phyloP scores from a whole-genome alignment of 64 coral and sea anemone genomes.

The Montipora capricornis region DNA sequence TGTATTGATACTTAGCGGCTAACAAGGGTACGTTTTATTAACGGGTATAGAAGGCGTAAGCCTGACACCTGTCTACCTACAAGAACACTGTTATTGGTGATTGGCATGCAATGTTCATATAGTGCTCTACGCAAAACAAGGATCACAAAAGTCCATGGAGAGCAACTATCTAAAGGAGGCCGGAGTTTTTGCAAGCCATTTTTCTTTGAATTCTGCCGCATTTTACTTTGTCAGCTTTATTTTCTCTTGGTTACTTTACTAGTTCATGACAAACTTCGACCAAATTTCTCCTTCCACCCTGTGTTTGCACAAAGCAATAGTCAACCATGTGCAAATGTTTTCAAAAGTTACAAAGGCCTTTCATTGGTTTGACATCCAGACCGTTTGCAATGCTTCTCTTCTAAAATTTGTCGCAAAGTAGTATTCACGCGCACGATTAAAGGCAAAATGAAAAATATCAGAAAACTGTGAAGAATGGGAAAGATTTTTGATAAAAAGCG shows the following conservation, averaged over 20 bases:
- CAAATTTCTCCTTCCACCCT: background rate
- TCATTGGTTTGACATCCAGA: background rate
- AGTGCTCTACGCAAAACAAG: background rate
- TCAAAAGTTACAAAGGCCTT: background rate
- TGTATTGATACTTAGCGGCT: conserved; percentile 43
- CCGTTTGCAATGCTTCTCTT: background rate
- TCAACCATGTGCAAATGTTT: background rate
- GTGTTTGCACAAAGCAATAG: background rate
- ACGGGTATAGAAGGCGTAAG: background rate
- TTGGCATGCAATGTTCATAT: conserved; percentile 26
- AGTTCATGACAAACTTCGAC: background rate
- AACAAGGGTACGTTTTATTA: conserved; percentile 45
- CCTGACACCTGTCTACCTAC: conserved; percentile 2
- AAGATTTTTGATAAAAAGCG: too few relatives aligned
- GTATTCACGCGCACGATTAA: background rate
- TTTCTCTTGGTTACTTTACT: background rate
- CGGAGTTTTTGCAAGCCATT: too few relatives aligned
- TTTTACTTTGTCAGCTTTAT: background rate
- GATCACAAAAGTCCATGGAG: background rate
- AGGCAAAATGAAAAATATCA: too few relatives aligned
- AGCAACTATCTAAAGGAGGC: background rate
- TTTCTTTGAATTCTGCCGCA: background rate
- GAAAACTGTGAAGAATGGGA: too few relatives aligned
- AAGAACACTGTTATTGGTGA: conserved; percentile 21
- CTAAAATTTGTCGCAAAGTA: background rate